A percentile compares a stretch with the other conserved stretches of the same genome.
These are phyloP conservation scores for Oppia nitens DNA, from an alignment of 1,140 invertebrate species.

Conservation along the genomic window DNA sequence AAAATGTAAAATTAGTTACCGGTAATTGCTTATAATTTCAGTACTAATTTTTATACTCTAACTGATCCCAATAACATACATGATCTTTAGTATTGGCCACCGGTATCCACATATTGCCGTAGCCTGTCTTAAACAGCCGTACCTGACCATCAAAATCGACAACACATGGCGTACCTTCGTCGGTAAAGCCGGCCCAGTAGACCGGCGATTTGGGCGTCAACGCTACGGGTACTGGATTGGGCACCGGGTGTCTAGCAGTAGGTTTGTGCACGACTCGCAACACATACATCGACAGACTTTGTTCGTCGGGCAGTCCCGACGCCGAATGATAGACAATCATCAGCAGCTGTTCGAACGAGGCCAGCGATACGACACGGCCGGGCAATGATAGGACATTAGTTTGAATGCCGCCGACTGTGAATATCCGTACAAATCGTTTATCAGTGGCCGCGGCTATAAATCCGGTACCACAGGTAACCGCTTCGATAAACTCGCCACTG, in stretches of 20 bases:
- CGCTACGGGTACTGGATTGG: conserved; percentile 37
- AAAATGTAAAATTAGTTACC: neutral
- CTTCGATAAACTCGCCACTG: conserved; percentile 48
- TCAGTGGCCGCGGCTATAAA: conserved; percentile 54
- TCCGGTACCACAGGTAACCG: conserved; percentile 13
- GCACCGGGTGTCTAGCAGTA: conserved; percentile 20
- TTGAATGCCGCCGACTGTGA: conserved; percentile 66
- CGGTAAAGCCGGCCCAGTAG: conserved; percentile 63
- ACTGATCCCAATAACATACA: neutral
- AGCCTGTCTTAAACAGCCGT: conserved; percentile 24
- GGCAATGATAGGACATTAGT: conserved; percentile 52
- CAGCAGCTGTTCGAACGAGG: conserved; percentile 47
- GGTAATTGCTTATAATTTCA: no score
- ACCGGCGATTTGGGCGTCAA: conserved; percentile 48
- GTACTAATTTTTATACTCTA: no score
- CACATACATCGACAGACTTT: conserved; percentile 9
- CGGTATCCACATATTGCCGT: conserved; percentile 16
- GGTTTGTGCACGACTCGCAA: conserved; percentile 4
- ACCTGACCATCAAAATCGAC: conserved; percentile 44
- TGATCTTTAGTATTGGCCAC: conserved; percentile 11
- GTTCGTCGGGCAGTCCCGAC: conserved; percentile 29
- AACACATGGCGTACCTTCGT: conserved; percentile 40
- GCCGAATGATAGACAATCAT: conserved; percentile 57
- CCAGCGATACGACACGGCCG: conserved; percentile 49
- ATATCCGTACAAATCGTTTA: conserved; percentile 54